Evolutionary conservation across 2,113 vertebrate genomes (phyloP).

Genomic region (Rhinopithecus roxellana): DNA sequence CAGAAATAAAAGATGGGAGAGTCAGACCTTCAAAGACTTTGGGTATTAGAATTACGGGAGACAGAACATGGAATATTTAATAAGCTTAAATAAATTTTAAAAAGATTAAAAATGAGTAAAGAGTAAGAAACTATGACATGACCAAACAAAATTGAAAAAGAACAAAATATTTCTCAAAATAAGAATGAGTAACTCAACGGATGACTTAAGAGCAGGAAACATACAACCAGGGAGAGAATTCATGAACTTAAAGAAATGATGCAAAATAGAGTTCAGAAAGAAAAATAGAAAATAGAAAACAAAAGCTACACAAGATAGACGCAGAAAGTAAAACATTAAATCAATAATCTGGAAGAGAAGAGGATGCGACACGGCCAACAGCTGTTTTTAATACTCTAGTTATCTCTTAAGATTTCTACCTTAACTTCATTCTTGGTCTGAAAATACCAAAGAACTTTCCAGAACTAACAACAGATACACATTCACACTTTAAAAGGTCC

Average conservation of each 20-base stretch:
- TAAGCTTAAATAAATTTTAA: neutral
- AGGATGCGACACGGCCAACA: neutral
- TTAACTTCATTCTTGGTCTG: slow-evolving; percentile 4
- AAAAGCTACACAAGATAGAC: neutral
- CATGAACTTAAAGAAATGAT: neutral
- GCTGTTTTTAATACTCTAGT: neutral
- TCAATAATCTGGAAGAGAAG: neutral
- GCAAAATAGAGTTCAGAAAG: neutral
- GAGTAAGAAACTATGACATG: neutral
- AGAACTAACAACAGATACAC: slow-evolving; percentile 16
- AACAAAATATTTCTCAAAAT: slow-evolving; percentile 52
- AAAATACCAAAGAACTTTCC: slow-evolving; percentile 33
- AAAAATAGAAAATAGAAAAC: neutral
- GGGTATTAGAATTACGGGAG: neutral
- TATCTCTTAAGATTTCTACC: neutral
- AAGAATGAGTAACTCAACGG: neutral
- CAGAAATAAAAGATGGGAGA: slow-evolving; percentile 21
- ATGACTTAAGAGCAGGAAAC: slow-evolving; percentile 1
- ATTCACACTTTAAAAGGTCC: slow-evolving; percentile 2
- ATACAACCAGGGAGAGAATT: slow-evolving; percentile 33
- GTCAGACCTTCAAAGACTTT: slow-evolving; percentile 27
- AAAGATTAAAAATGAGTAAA: neutral
- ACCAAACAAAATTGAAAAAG: slow-evolving; percentile 44
- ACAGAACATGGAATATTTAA: neutral
- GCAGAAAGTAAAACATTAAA: neutral